Base-by-base conservation (phyloP, 2,797 vertebrate species). In the Muraenolepis orangiensis region DNA sequence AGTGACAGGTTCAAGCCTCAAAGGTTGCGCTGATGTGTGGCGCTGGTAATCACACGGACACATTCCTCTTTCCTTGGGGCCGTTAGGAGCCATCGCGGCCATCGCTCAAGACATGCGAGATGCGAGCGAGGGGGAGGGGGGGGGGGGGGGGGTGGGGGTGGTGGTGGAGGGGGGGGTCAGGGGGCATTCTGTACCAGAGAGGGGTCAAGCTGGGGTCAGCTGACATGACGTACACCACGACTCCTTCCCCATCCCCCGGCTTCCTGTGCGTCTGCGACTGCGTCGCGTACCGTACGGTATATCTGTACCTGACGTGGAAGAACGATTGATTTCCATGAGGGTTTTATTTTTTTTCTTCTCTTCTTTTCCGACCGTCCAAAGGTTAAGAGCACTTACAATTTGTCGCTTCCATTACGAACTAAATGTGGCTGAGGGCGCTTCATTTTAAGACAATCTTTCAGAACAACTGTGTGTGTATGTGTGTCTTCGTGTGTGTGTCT, bases 1-100 rank as follows among this genome's bases (percentile, higher is more conserved):
- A n/a, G 82, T 89, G 87, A 89, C 87, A 87, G 86, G 82, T 80
- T 84, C 46, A 10, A 70, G 83, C 85, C 85, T 90, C 87, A 88
- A 78, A 79, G 76, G 72, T 81, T 3, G 69, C 77, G 28, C 75
- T 81, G 78, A 84, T 81, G 80, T 86, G 84, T 84, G 46, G 69
- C 74, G 73, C 82, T 66, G 78, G 66, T 31, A 80, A 87, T 83
- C 80, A 81, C 64, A 66, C 66, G 13, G 81, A 83, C 80, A 30
- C 80, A 90, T 85, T 82, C 82, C 82, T 64, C 57, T 64, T 64
- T 85, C 74, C 12, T 51, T 38, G 78, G 78, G 67, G n/a, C n/a
- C n/a, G n/a, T 88, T 84, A 88, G 86, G 82, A 26, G 70, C 84
- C 81, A 87, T 89, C 83, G 81, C 69, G 77, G 78, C 57, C 73